Evolutionary conservation across 2,797 vertebrate species (phyloP).

Genomic region (Premnoplex brunnescens): DNA sequence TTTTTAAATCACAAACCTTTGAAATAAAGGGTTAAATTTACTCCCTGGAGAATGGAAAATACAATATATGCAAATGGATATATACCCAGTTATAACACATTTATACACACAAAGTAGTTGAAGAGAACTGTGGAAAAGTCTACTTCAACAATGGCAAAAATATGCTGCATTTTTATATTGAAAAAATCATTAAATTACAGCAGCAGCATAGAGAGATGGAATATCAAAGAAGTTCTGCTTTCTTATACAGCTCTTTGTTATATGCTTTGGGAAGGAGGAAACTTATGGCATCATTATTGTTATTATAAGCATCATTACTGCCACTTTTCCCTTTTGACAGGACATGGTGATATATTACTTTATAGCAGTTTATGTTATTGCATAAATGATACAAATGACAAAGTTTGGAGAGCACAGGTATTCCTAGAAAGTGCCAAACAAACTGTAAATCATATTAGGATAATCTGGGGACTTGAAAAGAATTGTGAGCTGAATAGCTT

Average conservation of each 20-base stretch:
- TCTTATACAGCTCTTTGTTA: neutral
- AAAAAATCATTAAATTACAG: neutral
- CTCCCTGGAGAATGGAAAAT: neutral
- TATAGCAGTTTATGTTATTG: neutral
- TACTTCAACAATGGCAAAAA: neutral
- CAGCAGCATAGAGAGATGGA: neutral
- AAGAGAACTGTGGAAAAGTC: neutral
- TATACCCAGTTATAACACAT: neutral
- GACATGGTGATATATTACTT: conserved; percentile 12
- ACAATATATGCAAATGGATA: neutral
- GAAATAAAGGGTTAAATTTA: neutral
- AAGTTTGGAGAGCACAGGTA: conserved; percentile 16
- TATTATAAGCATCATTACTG: neutral
- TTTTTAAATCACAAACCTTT: neutral
- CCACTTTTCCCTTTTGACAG: neutral
- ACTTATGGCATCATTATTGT: neutral
- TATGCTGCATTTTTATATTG: neutral
- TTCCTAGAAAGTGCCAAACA: conserved; percentile 29
- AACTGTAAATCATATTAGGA: conserved; percentile 5
- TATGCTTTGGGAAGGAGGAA: neutral
- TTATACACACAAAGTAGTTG: neutral
- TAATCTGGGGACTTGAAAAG: conserved; percentile 5
- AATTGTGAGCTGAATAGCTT: neutral
- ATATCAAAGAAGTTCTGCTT: neutral
- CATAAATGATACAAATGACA: conserved; percentile 10